Evolutionary conservation across 2,797 vertebrate species (phyloP).

Genomic region (Onychomys torridus): DNA sequence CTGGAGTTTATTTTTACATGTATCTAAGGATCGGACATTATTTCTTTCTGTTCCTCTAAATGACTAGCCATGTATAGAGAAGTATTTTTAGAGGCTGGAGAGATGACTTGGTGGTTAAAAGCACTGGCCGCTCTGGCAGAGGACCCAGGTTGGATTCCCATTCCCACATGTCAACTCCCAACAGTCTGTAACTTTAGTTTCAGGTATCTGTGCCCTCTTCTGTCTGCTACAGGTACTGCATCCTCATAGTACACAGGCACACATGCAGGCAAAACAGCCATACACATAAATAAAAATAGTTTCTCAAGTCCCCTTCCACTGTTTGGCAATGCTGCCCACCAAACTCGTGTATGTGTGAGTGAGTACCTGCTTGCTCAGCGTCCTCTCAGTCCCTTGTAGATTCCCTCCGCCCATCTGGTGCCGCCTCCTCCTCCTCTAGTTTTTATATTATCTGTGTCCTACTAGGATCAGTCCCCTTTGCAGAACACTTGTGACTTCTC

Average conservation of each 20-base stretch:
- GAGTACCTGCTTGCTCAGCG: not conserved
- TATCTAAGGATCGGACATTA: not conserved
- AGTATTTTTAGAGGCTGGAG: not conserved
- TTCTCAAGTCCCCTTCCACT: not conserved
- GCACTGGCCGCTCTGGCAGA: not conserved
- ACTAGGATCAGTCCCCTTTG: not conserved
- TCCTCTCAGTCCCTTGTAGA: not conserved
- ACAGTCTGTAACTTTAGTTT: not conserved
- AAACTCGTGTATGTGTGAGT: not conserved
- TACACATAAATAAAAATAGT: not conserved
- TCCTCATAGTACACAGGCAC: not conserved
- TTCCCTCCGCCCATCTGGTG: not conserved
- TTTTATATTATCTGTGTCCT: constrained; percentile 12
- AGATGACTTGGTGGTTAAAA: not conserved
- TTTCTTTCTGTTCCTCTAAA: not conserved
- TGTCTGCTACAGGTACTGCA: not conserved
- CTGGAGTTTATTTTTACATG: not conserved
- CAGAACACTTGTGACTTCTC: not conserved
- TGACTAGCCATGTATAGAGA: not conserved
- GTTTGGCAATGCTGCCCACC: not conserved
- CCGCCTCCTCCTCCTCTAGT: not conserved
- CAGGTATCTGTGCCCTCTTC: not conserved
- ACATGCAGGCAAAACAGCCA: not conserved
- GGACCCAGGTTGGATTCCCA: not conserved
- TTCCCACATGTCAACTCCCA: not conserved